These are phyloP conservation scores for Amphilophus citrinellus DNA, from an alignment of 2,113 vertebrate genomes.

Conservation along the genomic window DNA sequence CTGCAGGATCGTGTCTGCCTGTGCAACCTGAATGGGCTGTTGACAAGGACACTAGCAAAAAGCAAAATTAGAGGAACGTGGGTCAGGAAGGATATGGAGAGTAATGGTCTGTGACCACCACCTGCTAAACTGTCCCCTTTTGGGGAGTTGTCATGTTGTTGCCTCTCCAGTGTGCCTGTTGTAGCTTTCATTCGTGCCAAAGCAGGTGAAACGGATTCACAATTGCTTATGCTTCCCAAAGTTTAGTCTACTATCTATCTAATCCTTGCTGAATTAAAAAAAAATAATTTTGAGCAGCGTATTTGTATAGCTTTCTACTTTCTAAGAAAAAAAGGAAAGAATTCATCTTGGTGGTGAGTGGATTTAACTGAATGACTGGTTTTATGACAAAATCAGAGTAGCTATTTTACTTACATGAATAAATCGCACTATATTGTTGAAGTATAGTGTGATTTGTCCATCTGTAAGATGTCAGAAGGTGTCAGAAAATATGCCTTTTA, in stretches of 20 bases:
- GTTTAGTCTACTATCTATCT: too few relatives aligned
- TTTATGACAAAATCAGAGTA: too few relatives aligned
- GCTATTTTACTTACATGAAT: too few relatives aligned
- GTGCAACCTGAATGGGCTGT: neutral
- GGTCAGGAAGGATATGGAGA: neutral
- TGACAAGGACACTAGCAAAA: constrained; percentile 1
- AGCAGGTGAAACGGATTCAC: neutral
- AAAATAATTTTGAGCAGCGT: neutral
- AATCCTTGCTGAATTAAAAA: too few relatives aligned
- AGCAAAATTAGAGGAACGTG: neutral
- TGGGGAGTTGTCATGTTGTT: neutral
- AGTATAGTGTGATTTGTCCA: neutral
- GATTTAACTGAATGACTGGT: neutral
- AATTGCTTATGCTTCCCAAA: neutral
- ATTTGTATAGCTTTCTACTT: neutral
- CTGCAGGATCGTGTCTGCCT: neutral
- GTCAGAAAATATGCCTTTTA: neutral
- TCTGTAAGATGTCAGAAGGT: neutral
- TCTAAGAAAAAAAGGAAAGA: neutral
- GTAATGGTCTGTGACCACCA: neutral
- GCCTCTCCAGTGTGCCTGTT: neutral
- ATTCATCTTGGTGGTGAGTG: neutral
- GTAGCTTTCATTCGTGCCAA: neutral
- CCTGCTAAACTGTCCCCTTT: neutral
- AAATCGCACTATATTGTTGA: neutral